Evolutionary conservation across 1,140 invertebrate genomes (phyloP).

Genomic region (Drosophila mauritiana): DNA sequence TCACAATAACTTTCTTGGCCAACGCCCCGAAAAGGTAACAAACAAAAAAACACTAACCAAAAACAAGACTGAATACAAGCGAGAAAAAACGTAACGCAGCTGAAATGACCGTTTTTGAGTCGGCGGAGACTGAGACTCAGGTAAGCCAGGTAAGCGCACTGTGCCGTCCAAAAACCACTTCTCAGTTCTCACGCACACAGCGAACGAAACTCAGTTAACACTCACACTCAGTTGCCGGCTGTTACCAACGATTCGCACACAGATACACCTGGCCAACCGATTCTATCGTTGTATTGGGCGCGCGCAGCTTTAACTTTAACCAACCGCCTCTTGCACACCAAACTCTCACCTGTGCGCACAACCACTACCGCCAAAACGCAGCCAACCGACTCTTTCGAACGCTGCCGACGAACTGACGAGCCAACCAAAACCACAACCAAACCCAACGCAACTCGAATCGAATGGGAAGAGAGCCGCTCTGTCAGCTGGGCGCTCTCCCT

Average conservation of each 20-base stretch:
- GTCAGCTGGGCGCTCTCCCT: background rate
- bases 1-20: slow-evolving; percentile 67
- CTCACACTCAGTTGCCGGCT: slow-evolving; percentile 40
- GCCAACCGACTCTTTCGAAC: slow-evolving; percentile 52
- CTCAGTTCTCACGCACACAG: slow-evolving; percentile 43
- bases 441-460: background rate
- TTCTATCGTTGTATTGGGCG: slow-evolving; percentile 40
- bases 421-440: background rate
- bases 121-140: slow-evolving; percentile 10
- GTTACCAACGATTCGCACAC: slow-evolving; percentile 66
- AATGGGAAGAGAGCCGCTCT: background rate
- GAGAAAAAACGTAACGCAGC: slow-evolving; percentile 71
- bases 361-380: background rate
- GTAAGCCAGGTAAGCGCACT: slow-evolving; percentile 48
- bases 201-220: slow-evolving; percentile 65
- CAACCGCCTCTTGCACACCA: slow-evolving; percentile 2
- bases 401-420: slow-evolving; percentile 5
- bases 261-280: slow-evolving; percentile 47
- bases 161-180: slow-evolving; percentile 43
- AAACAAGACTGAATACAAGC: slow-evolving; percentile 16
- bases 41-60: slow-evolving; percentile 13
- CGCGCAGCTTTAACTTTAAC: slow-evolving; percentile 66
- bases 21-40: slow-evolving; percentile 67
- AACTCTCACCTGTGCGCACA: slow-evolving; percentile 1
- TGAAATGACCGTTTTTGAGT: slow-evolving; percentile 77